A percentile compares a stretch with the other conserved stretches of the same genome.
Evolutionary conservation across 2,113 vertebrate genomes (phyloP).

Genomic region (Myrmophylax atrothorax): DNA sequence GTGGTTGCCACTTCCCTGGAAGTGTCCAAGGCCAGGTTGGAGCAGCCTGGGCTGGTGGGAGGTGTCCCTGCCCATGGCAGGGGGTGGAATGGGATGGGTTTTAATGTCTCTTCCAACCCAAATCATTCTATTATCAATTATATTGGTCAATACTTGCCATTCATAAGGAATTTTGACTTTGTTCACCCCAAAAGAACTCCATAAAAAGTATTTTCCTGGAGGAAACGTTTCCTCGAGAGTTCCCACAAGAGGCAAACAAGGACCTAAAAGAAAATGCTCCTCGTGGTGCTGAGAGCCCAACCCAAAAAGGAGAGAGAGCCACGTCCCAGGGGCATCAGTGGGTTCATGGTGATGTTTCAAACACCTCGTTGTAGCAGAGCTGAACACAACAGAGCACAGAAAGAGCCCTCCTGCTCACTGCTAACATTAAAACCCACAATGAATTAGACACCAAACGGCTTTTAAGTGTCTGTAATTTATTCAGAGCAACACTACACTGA

Average conservation of each 20-base stretch:
- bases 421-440: neutral
- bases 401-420: neutral
- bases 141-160: neutral
- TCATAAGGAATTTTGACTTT: neutral
- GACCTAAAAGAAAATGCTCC: neutral
- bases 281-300: fast-evolving
- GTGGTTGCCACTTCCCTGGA: neutral
- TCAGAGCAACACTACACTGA: neutral
- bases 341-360: neutral
- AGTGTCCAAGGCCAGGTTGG: neutral
- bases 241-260: neutral
- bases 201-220: neutral
- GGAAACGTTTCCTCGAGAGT: neutral
- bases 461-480: neutral
- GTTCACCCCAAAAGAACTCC: neutral
- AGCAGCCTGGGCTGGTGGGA: neutral
- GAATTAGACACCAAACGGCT: neutral
- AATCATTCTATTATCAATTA: neutral
- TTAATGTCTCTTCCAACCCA: neutral
- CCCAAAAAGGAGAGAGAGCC: neutral
- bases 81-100: fast-evolving
- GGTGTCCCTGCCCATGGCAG: neutral
- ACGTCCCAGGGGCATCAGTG: neutral
- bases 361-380: neutral
- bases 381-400: neutral